Evolutionary conservation across 1,140 invertebrate genomes (phyloP), one percentile per base, ranked within the genome.

Genomic region (Psilanteris sp.): DNA sequence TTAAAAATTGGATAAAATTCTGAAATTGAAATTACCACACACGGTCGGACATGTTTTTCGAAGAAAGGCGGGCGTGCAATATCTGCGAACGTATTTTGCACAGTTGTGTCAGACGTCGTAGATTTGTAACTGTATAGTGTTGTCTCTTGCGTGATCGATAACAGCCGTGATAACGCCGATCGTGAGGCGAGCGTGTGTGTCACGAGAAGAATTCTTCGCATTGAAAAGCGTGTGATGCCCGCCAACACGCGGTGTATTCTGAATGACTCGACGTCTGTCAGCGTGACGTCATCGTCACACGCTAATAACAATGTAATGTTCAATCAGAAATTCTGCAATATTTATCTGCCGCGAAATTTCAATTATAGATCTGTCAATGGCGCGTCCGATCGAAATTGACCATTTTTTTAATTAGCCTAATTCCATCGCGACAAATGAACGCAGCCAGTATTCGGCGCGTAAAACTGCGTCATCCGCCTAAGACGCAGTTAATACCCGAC

Each of bases 261-360:
- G 54, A 72, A 77, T 67, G 54, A 77, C 67, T 72, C 74, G 74
- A 68, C 64, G 48, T 26, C 20, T 39, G 39, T 32, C 31, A 20
- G 37, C 24, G 39, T 72, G 57, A 72, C 57, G 68, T 62, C 68
- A 71, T 32, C 20, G 26, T 41, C 32, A 6, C 29, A 46, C 32
- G 6, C 50, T 4, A 37, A 37, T 31, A 48, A 11, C 48, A 14
- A 20, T 7, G 46, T 9, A 37, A 27, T 20, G 39, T 54, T 66
- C 37, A 29, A 54, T 22, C 39, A 10, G 37, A 29, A 9, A 46
- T 27, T 10, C 16, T 8, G 7, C 1, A 62, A 39, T 48, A 15
- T 46, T 36, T 46, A 46, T 46, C 22, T 22, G 22, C 24, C 9
- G 6, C 14, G 13, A 27, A 26, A 39, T 10, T 54, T 37, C 14